Percentiles rank a stretch among this genome's conserved stretches.
phyloP scores from a whole-genome alignment of 2,888 invertebrate species.

The Mythimna vitellina region DNA sequence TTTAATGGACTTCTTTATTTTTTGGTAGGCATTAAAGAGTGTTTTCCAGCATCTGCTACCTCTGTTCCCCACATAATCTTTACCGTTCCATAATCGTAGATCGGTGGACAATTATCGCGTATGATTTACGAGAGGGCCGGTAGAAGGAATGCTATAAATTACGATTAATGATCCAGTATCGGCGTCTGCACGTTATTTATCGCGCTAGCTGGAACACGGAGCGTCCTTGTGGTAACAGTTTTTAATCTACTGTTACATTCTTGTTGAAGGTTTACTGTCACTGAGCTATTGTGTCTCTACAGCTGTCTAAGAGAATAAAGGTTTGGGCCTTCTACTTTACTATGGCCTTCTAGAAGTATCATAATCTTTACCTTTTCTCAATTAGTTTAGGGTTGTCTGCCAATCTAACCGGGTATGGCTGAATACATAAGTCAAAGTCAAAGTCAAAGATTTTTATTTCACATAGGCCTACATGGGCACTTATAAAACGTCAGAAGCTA shows the following conservation, averaged over 20 bases:
- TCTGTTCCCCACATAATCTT: conserved; percentile 43
- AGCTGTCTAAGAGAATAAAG: background rate
- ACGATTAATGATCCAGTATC: conserved; percentile 71
- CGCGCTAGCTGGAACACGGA: conserved; percentile 51
- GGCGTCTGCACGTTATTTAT: conserved; percentile 65
- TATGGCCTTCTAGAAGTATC: no score
- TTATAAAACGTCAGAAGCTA: no score
- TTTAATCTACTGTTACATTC: conserved; percentile 31
- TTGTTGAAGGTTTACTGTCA: conserved; percentile 14
- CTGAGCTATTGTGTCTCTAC: conserved; percentile 3
- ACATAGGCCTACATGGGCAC: no score
- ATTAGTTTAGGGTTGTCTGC: no score
- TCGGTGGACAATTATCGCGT: conserved; percentile 71
- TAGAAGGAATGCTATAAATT: conserved; percentile 71
- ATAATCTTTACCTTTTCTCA: no score
- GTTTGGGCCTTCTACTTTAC: no score
- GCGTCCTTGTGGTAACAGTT: conserved; percentile 59
- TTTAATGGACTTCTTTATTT: no score
- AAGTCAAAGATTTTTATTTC: no score
- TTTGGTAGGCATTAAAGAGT: background rate
- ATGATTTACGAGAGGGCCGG: conserved; percentile 68
- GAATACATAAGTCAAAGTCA: no score
- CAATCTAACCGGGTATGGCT: no score
- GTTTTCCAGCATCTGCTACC: background rate
- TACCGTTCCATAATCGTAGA: conserved; percentile 58